Evolutionary conservation across 53 echinoderm and acorn worm species (phyloP).

Genomic region (Mesocentrotus franciscanus): DNA sequence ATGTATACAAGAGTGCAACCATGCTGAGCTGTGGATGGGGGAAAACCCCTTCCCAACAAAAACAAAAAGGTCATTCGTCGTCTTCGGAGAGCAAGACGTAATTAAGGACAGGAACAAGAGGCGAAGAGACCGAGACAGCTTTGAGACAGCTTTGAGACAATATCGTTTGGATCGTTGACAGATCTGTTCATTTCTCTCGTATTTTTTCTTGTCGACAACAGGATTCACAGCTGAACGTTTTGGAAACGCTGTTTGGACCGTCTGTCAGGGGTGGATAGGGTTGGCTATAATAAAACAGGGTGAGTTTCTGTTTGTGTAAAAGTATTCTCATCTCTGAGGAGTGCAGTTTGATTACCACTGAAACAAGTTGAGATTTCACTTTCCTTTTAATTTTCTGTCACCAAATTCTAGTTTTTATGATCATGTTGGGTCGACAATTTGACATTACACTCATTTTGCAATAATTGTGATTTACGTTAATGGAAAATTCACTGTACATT

Average conservation of each 20-base stretch:
- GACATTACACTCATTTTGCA: not conserved
- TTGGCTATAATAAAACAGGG: not conserved
- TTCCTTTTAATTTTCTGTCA: not conserved
- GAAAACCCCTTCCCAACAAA: not conserved
- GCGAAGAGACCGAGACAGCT: not conserved
- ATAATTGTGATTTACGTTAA: not conserved
- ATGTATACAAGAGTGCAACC: not conserved
- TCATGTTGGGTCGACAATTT: not conserved
- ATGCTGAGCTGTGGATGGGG: not conserved
- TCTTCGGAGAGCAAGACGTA: not conserved
- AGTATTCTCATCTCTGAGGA: not conserved
- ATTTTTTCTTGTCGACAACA: not conserved
- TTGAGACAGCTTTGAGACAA: not conserved
- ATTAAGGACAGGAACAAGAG: slow-evolving; percentile 11
- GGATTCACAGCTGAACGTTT: not conserved
- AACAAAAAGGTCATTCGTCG: not conserved
- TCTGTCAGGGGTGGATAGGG: not conserved
- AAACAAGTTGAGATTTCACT: not conserved
- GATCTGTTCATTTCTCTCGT: slow-evolving; percentile 18
- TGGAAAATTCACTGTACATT: not conserved
- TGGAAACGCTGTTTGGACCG: not conserved
- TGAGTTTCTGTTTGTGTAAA: slow-evolving; percentile 2
- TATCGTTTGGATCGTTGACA: not conserved
- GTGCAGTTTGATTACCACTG: not conserved
- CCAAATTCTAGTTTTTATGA: not conserved